A percentile compares a stretch with the other conserved stretches of the same genome.
These are phyloP conservation scores for Xiphorhynchus elegans DNA, from an alignment of 2,113 vertebrate genomes.

Conservation along the genomic window DNA sequence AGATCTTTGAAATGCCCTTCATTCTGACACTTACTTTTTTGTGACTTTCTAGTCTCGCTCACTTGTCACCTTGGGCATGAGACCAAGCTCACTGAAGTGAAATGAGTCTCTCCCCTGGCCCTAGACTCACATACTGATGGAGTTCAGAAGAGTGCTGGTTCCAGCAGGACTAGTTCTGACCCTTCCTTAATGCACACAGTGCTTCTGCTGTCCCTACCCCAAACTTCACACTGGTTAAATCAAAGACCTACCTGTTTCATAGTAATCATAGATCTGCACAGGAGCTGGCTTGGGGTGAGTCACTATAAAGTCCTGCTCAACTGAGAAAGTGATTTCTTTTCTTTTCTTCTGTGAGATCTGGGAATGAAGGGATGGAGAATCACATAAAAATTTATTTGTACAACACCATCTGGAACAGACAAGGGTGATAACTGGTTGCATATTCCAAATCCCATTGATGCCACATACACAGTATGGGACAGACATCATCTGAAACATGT, in stretches of 20 bases:
- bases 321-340: conserved; percentile 53
- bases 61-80: not conserved
- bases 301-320: conserved; percentile 73
- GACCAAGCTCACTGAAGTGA: not conserved
- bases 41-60: not conserved
- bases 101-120: not conserved
- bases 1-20: not conserved
- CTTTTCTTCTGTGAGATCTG: conserved; percentile 28
- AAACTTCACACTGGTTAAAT: not conserved
- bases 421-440: not conserved
- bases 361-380: not conserved
- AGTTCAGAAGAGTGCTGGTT: not conserved
- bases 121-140: not conserved
- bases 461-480: not conserved
- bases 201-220: not conserved
- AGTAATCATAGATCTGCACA: conserved; percentile 84
- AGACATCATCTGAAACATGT: not conserved
- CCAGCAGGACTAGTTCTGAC: not conserved
- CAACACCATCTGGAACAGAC: not conserved
- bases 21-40: not conserved
- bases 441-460: not conserved
- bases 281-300: conserved; percentile 77
- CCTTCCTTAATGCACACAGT: not conserved
- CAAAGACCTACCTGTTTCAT: conserved; percentile 77
- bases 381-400: not conserved